Evolutionary conservation across 2,797 vertebrate species (phyloP).

Genomic region (Protosalanx chinensis): DNA sequence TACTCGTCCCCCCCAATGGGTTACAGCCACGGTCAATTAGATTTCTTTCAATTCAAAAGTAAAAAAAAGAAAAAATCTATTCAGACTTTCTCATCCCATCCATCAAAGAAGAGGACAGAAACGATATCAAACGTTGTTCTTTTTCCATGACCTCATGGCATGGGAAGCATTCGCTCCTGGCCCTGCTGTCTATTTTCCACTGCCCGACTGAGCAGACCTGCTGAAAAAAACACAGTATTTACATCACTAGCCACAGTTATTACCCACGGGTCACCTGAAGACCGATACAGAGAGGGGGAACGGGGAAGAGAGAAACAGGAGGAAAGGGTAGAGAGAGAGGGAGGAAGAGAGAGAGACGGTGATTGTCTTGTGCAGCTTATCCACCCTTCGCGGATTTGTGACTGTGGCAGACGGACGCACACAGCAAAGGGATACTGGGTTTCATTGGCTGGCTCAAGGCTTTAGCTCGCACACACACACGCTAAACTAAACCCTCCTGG

Average conservation of each 20-base stretch:
- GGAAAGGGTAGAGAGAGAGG: no score
- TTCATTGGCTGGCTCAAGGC: constrained; percentile 37
- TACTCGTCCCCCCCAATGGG: neutral
- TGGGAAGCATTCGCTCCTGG: no score
- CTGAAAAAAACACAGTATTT: neutral
- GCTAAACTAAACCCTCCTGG: neutral
- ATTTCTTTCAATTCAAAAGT: neutral
- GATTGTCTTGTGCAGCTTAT: constrained; percentile 63
- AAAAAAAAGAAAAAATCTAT: neutral
- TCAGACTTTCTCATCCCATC: neutral
- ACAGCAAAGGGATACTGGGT: constrained; percentile 14
- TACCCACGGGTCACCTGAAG: neutral
- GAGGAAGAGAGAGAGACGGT: constrained; percentile 11
- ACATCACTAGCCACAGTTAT: neutral
- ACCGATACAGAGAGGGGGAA: neutral
- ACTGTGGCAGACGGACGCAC: constrained; percentile 6
- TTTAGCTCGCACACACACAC: constrained; percentile 11
- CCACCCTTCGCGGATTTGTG: constrained; percentile 30
- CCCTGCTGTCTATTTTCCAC: neutral
- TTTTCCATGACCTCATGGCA: neutral
- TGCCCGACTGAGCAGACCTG: neutral
- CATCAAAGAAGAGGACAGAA: neutral
- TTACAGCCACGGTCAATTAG: neutral
- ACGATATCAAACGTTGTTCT: neutral
- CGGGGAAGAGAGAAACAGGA: neutral